These are phyloP conservation scores for Liolophura sinensis DNA, from an alignment of 1,140 invertebrate genomes.

Conservation along the genomic window DNA sequence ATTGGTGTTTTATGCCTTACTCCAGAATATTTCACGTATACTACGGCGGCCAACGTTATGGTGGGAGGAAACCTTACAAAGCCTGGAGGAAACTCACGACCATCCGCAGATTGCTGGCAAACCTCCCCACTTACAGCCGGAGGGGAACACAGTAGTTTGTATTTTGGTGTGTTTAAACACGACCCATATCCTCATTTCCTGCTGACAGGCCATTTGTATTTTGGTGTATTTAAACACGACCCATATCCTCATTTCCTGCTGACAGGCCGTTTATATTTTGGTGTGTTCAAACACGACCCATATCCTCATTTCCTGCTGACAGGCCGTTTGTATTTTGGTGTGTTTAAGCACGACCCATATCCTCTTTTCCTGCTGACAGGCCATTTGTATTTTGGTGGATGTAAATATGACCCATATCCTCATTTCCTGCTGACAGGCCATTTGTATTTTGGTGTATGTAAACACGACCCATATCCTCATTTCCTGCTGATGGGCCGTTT, in stretches of 20 bases:
- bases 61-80: too few relatives aligned
- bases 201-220: too few relatives aligned
- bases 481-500: conserved; percentile 73
- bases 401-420: neutral
- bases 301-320: neutral
- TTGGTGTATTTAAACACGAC: neutral
- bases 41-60: too few relatives aligned
- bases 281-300: neutral
- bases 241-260: neutral
- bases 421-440: conserved; percentile 65
- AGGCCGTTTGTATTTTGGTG: too few relatives aligned
- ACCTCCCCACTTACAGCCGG: too few relatives aligned
- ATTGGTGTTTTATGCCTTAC: too few relatives aligned
- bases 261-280: too few relatives aligned
- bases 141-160: neutral
- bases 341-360: neutral
- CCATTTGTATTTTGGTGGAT: too few relatives aligned
- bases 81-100: too few relatives aligned
- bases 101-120: too few relatives aligned
- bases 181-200: neutral
- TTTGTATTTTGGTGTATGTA: too few relatives aligned
- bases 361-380: neutral
- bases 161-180: neutral
- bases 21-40: too few relatives aligned
- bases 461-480: neutral